phyloP scores from a whole-genome alignment of 2,888 invertebrate genomes.

The Ectemnius cavifrons region DNA sequence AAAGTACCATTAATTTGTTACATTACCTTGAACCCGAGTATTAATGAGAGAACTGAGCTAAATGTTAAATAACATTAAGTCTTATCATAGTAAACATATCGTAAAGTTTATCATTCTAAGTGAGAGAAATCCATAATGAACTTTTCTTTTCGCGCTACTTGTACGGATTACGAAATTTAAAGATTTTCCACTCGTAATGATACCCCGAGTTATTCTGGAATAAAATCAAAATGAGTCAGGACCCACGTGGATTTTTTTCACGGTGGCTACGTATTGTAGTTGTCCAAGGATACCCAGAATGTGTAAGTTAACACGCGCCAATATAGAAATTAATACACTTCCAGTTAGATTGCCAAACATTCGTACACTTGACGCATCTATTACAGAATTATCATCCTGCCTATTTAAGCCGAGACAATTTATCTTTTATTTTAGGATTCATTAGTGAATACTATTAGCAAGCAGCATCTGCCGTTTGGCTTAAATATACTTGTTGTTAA shows the following conservation, averaged over 20 bases:
- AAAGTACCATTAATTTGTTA: no score
- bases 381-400: background rate
- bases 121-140: no score
- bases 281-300: conserved; percentile 65
- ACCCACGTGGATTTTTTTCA: conserved; percentile 65
- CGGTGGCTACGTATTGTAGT: conserved; percentile 72
- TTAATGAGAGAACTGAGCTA: no score
- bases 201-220: background rate
- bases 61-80: no score
- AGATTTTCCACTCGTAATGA: conserved; percentile 1
- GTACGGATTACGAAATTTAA: background rate
- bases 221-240: conserved; percentile 63
- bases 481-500: conserved; percentile 80
- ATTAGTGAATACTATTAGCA: conserved; percentile 80
- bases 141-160: no score
- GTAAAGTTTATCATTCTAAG: no score
- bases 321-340: conserved; percentile 8
- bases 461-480: conserved; percentile 77
- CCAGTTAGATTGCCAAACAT: background rate
- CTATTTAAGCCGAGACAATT: background rate
- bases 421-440: conserved; percentile 79
- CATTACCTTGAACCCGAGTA: no score
- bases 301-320: conserved; percentile 55
- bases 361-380: background rate
- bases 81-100: no score